These are phyloP conservation scores for Eunapius fragilis DNA, from an alignment of 37 sponge, comb jelly and placozoan genomes.

Conservation along the genomic window DNA sequence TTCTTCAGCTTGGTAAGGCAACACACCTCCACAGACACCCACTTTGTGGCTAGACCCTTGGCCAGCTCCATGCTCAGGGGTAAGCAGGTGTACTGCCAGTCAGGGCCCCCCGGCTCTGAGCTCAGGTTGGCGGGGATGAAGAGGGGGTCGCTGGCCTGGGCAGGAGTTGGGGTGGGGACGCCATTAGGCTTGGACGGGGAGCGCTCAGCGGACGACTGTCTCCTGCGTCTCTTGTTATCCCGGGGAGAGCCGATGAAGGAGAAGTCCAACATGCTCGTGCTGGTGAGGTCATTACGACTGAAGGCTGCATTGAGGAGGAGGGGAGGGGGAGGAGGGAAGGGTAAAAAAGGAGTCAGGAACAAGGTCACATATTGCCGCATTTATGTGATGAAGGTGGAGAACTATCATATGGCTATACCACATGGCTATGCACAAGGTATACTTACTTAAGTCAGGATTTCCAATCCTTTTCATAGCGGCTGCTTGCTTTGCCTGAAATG, in stretches of 20 bases:
- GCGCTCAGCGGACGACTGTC: constrained; percentile 29
- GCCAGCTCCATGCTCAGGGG: constrained; percentile 41
- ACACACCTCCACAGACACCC: constrained; percentile 70
- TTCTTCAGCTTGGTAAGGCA: constrained; percentile 71
- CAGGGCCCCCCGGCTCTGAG: constrained; percentile 28
- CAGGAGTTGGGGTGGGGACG: background rate
- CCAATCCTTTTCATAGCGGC: constrained; percentile 41
- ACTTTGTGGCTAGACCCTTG: constrained; percentile 63
- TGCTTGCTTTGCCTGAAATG: constrained; percentile 34
- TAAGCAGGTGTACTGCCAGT: constrained; percentile 56
- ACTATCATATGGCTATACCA: too few species aligned
- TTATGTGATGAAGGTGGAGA: too few species aligned
- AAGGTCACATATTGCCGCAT: background rate
- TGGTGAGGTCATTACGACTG: background rate
- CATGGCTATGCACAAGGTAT: too few species aligned
- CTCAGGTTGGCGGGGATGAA: constrained; percentile 1
- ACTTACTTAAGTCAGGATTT: constrained; percentile 10
- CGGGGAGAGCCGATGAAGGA: background rate
- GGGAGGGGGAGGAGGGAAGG: background rate
- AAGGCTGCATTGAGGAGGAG: background rate
- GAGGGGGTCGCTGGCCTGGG: background rate
- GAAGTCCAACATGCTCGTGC: background rate
- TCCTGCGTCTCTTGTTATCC: background rate
- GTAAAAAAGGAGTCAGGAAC: background rate
- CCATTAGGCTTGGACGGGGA: background rate